Conservation (phyloP, 37 sponge, comb jelly and placozoan genomes). For the Oopsacas minuta region DNA sequence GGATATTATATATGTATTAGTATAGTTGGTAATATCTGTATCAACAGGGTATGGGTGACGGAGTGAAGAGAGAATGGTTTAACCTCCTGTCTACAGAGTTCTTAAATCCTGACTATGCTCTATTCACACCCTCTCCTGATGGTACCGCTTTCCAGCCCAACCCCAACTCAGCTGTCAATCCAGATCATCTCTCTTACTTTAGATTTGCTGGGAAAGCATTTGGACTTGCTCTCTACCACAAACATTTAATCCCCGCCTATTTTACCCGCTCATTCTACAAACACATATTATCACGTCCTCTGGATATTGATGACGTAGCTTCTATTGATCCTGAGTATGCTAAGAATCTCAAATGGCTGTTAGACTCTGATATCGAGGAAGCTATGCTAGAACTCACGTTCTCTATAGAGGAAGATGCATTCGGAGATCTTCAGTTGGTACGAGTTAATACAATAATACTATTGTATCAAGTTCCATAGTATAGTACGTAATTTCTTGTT, state of each 20-base stretch:
- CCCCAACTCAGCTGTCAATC: conserved; percentile 75
- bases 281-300: conserved; percentile 82
- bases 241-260: conserved; percentile 82
- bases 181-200: conserved; percentile 94
- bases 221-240: conserved; percentile 76
- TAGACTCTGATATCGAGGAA: conserved; percentile 82
- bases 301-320: conserved; percentile 77
- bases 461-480: neutral
- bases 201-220: conserved; percentile 78
- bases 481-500: neutral
- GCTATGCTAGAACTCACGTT: conserved; percentile 76
- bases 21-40: neutral
- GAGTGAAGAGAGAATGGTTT: conserved; percentile 86
- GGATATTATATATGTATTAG: neutral
- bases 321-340: conserved; percentile 93
- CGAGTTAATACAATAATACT: neutral
- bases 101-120: conserved; percentile 93
- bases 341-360: conserved; percentile 75
- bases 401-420: conserved; percentile 73
- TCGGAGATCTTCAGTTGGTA: conserved; percentile 49
- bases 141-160: conserved; percentile 93
- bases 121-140: conserved; percentile 86
- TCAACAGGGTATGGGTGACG: conserved; percentile 45
- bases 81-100: conserved; percentile 72
- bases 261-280: conserved; percentile 98